Evolutionary conservation across 1,140 invertebrate genomes (phyloP).

Genomic region (Babylonia areolata): DNA sequence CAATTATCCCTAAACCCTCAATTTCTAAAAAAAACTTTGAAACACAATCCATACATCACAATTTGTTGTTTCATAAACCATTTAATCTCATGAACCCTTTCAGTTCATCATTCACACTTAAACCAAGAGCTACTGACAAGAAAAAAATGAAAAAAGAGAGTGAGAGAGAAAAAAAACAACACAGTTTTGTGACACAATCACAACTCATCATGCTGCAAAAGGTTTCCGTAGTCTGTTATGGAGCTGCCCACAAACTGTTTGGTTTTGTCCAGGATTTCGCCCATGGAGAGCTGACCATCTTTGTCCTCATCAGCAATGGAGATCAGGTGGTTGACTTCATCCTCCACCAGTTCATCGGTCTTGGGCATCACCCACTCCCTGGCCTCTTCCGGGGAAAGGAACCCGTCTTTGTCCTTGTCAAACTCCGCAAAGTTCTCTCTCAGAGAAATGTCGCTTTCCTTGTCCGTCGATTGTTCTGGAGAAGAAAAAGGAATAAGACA

Average conservation of each 20-base stretch:
- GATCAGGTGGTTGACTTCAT: conserved; percentile 95
- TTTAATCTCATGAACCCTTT: too few species aligned
- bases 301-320: conserved; percentile 91
- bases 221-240: conserved; percentile 5
- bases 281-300: conserved; percentile 79
- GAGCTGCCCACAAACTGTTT: conserved; percentile 18
- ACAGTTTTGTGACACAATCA: background rate
- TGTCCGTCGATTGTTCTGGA: conserved; percentile 81
- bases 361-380: conserved; percentile 93
- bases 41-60: too few species aligned
- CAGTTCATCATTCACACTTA: too few species aligned
- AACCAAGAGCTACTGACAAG: too few species aligned
- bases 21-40: too few species aligned
- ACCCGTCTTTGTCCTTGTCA: conserved; percentile 91
- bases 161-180: background rate
- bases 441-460: conserved; percentile 88
- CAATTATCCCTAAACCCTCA: too few species aligned
- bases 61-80: background rate
- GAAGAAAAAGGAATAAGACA: conserved; percentile 42
- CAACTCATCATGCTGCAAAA: conserved; percentile 20
- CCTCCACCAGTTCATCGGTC: conserved; percentile 90
- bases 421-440: conserved; percentile 95
- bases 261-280: conserved; percentile 13
- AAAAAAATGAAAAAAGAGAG: too few species aligned
- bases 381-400: conserved; percentile 87